A percentile compares a stretch with the other conserved stretches of the same genome.
phyloP scores from a whole-genome alignment of 2,797 vertebrate species.

The Channa striata region DNA sequence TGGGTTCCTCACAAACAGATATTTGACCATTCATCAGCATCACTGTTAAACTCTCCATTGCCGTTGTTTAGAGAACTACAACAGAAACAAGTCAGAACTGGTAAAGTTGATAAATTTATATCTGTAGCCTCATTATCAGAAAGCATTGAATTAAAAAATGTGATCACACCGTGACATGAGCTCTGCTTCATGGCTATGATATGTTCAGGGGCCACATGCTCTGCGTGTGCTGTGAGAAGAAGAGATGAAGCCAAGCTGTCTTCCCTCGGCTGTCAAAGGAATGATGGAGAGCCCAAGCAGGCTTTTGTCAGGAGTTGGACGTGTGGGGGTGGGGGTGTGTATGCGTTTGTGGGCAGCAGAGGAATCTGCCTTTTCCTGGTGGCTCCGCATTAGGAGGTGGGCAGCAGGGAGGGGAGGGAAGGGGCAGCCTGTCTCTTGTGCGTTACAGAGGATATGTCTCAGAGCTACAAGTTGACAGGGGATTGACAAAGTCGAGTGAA shows the following conservation, averaged over 20 bases:
- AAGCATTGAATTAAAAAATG: no score
- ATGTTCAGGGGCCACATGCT: constrained; percentile 51
- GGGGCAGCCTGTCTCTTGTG: constrained; percentile 66
- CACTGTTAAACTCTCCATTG: not conserved
- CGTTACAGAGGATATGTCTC: constrained; percentile 81
- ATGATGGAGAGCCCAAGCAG: constrained; percentile 76
- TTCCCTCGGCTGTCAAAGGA: constrained; percentile 66
- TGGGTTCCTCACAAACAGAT: no score
- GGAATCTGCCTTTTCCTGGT: constrained; percentile 79
- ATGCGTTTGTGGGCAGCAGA: constrained; percentile 1
- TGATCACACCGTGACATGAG: constrained; percentile 13
- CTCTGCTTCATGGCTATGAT: constrained; percentile 29
- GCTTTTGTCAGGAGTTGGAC: constrained; percentile 77
- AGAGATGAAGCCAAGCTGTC: constrained; percentile 72
- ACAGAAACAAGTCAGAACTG: no score
- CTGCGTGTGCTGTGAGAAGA: constrained; percentile 37
- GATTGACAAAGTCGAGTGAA: constrained; percentile 85
- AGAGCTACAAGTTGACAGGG: constrained; percentile 85
- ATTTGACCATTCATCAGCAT: no score
- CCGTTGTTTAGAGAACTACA: not conserved
- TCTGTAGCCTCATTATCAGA: no score
- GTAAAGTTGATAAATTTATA: no score
- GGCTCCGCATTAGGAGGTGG: constrained; percentile 67
- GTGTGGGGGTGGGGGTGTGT: constrained; percentile 7
- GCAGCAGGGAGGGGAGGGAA: constrained; percentile 42